Base-by-base conservation (phyloP, 2,797 vertebrate genomes). In the Parauchenoglanis ngamensis region DNA sequence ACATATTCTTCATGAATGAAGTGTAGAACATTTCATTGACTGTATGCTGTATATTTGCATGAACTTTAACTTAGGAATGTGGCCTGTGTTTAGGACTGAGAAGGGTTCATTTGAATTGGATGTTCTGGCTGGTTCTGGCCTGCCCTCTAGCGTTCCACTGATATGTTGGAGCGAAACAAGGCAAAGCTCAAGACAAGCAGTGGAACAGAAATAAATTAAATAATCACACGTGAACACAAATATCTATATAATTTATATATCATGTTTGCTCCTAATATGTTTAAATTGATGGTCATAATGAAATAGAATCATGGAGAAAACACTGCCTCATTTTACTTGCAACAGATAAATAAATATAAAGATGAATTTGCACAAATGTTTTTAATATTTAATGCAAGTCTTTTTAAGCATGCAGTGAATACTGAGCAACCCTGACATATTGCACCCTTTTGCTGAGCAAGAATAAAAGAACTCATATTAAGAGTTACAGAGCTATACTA, bases 71-170 rank as follows among this genome's bases (percentile, higher is more conserved):
- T 40, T 35, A 72, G 21, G 75, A 52, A 73, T 81, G 83, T 87
- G 79, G 68, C 28, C 40, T 59, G 35, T 67, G 85, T 49, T 56
- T n/a, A 84, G 77, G 56, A 35, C 57, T 57, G 17, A 49, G 21
- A 77, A 72, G 21, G 13, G 40, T 57, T 77, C 15, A 73, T 54
- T 35, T 44, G 25, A 59, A 70, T 70, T 44, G 40, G 83, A 59
- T 78, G 28, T 89, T 56, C 86, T 92, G 89, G 92, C 94, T 95
- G 93, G 92, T 93, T 90, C 83, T 85, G 93, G 93, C 90, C 92
- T 96, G 96, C 96, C 95, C 96, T 95, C 96, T 96, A 94, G 95
- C 95, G 95, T 93, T 89, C 21, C 81, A 49, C 52, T 40, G 40
- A 28, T 31, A 67, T 6, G 44, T 0, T 68, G 8, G 21, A 28